Evolutionary conservation across 2,797 vertebrate genomes (phyloP).

Genomic region (Hoplostethus atlanticus): DNA sequence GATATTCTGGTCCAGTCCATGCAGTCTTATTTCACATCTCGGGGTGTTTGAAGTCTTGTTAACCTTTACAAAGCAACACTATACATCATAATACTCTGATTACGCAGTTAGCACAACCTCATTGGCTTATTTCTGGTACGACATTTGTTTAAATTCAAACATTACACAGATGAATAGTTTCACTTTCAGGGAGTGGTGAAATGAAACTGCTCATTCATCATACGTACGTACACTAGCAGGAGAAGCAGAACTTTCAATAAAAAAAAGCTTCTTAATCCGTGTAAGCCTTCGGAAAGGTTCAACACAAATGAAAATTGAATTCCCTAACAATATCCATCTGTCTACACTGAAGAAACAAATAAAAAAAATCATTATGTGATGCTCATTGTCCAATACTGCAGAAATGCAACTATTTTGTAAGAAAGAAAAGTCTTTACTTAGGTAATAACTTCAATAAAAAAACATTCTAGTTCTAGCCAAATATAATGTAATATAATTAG

Average conservation of each 20-base stretch:
- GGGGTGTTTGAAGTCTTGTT: slow-evolving; percentile 43
- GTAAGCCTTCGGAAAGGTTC: not conserved
- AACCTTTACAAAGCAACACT: slow-evolving; percentile 43
- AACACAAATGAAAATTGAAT: not conserved
- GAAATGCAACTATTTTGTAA: too few relatives aligned
- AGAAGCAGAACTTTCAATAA: not conserved
- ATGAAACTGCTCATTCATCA: not conserved
- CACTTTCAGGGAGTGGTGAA: not conserved
- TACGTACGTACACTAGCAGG: not conserved
- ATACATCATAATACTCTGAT: slow-evolving; percentile 15
- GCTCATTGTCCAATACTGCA: not conserved
- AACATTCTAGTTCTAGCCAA: too few relatives aligned
- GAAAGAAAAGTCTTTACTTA: not conserved
- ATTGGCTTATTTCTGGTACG: slow-evolving; percentile 38
- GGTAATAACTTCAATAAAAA: not conserved
- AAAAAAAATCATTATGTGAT: too few relatives aligned
- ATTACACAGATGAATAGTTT: slow-evolving; percentile 48
- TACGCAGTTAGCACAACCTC: slow-evolving; percentile 25
- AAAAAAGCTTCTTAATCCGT: not conserved
- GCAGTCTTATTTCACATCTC: not conserved
- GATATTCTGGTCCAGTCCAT: slow-evolving; percentile 20
- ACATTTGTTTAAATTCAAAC: slow-evolving; percentile 59
- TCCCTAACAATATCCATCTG: too few relatives aligned
- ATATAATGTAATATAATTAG: slow-evolving; percentile 14
- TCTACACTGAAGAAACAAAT: too few relatives aligned